Percentiles rank a stretch among this genome's conserved stretches.
phyloP scores from a whole-genome alignment of 2,113 vertebrate species.

The Speoplatyrhinus poulsoni region DNA sequence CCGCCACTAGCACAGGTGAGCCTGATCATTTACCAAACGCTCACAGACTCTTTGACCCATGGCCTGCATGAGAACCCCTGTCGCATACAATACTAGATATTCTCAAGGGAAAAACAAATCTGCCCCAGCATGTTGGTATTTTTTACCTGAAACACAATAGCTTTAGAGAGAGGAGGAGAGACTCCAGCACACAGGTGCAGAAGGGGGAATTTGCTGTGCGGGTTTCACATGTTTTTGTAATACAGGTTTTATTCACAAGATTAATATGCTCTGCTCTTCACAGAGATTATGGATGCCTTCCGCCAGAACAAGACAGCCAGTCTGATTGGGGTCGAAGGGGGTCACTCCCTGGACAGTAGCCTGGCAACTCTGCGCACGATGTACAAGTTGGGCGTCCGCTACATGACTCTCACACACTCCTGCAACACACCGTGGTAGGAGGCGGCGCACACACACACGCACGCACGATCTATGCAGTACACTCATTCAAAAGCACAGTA shows the following conservation, averaged over 20 bases:
- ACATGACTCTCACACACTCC: slow-evolving; percentile 92
- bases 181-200: too few species aligned
- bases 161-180: too few species aligned
- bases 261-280: background rate
- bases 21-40: background rate
- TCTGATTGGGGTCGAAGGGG: slow-evolving; percentile 90
- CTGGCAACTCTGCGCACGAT: slow-evolving; percentile 83
- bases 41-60: background rate
- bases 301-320: slow-evolving; percentile 80
- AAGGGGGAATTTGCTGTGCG: too few species aligned
- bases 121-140: too few species aligned
- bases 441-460: background rate
- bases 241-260: too few species aligned
- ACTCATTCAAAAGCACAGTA: background rate
- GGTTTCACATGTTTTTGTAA: too few species aligned
- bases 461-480: background rate
- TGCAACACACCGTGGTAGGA: slow-evolving; percentile 94
- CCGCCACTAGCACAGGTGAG: slow-evolving; percentile 75
- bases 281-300: slow-evolving; percentile 82
- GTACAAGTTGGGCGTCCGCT: slow-evolving; percentile 89
- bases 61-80: background rate
- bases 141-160: too few species aligned
- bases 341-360: slow-evolving; percentile 94
- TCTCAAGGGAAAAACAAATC: too few species aligned
- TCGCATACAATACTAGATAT: too few species aligned